A percentile compares a stretch with the other conserved stretches of the same genome.
phyloP scores from a whole-genome alignment of 2,888 invertebrate species.

The Caenorhabditis angaria region DNA sequence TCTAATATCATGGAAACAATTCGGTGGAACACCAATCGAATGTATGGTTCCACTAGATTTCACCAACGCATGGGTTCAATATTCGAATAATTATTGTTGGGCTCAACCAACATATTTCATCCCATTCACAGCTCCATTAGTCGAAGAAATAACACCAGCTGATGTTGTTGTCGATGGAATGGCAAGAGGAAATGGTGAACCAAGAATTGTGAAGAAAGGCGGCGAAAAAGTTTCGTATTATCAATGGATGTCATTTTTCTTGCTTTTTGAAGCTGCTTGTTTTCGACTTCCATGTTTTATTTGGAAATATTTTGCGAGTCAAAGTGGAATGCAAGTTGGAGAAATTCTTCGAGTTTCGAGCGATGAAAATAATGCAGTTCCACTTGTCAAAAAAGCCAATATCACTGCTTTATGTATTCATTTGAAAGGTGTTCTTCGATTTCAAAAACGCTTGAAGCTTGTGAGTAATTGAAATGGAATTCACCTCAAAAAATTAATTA shows the following conservation, averaged over 20 bases:
- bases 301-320: constrained; percentile 70
- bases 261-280: constrained; percentile 68
- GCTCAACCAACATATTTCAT: constrained; percentile 69
- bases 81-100: constrained; percentile 69
- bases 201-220: constrained; percentile 38
- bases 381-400: constrained; percentile 64
- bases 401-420: constrained; percentile 64
- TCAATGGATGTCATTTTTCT: constrained; percentile 68
- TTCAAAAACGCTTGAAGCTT: constrained; percentile 66
- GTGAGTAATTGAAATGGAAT: constrained; percentile 30
- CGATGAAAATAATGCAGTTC: constrained; percentile 68
- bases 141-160: constrained; percentile 20
- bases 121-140: constrained; percentile 50
- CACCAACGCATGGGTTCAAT: constrained; percentile 61
- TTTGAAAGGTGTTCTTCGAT: constrained; percentile 66
- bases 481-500: background rate
- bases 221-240: constrained; percentile 58
- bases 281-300: constrained; percentile 68
- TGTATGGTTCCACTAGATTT: constrained; percentile 65
- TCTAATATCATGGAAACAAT: constrained; percentile 69
- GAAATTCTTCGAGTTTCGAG: constrained; percentile 67
- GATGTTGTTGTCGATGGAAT: constrained; percentile 36
- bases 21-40: constrained; percentile 69
- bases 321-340: constrained; percentile 70
- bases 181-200: constrained; percentile 13